These are phyloP conservation scores for Brachypteracias leptosomus DNA, from an alignment of 2,113 vertebrate species.

Conservation along the genomic window DNA sequence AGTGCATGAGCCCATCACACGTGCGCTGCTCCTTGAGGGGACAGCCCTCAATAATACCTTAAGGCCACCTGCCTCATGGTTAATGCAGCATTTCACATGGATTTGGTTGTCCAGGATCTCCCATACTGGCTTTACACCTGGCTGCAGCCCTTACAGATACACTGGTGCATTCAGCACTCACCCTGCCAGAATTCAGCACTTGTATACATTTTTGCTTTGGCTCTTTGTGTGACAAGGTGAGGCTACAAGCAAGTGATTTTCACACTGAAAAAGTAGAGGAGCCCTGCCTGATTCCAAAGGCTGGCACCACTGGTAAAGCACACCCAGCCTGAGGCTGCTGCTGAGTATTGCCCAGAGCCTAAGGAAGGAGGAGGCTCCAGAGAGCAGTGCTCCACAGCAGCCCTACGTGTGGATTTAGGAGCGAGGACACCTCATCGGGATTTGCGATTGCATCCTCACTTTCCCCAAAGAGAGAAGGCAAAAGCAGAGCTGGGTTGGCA, in stretches of 20 bases:
- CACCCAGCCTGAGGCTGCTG: neutral
- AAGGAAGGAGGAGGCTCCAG: neutral
- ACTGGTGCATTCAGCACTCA: neutral
- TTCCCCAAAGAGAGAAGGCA: neutral
- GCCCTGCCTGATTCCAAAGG: neutral
- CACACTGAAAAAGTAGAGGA: neutral
- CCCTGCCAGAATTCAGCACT: neutral
- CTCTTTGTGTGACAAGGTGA: neutral
- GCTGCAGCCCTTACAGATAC: neutral
- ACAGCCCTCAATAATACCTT: neutral
- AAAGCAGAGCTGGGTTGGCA: neutral
- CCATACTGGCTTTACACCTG: neutral
- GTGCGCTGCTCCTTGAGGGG: rapidly evolving
- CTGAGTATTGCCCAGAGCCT: neutral
- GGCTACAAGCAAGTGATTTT: neutral
- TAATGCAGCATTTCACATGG: neutral
- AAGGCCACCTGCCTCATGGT: neutral
- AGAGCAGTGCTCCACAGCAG: neutral
- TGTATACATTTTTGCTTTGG: neutral
- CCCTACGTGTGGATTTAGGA: neutral
- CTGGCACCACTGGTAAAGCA: neutral
- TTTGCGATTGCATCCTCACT: neutral
- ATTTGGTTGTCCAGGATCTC: neutral
- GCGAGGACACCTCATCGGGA: neutral
- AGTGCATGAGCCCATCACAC: neutral